Base-by-base conservation (phyloP, 2,113 vertebrate genomes). In the Blennius ocellaris region DNA sequence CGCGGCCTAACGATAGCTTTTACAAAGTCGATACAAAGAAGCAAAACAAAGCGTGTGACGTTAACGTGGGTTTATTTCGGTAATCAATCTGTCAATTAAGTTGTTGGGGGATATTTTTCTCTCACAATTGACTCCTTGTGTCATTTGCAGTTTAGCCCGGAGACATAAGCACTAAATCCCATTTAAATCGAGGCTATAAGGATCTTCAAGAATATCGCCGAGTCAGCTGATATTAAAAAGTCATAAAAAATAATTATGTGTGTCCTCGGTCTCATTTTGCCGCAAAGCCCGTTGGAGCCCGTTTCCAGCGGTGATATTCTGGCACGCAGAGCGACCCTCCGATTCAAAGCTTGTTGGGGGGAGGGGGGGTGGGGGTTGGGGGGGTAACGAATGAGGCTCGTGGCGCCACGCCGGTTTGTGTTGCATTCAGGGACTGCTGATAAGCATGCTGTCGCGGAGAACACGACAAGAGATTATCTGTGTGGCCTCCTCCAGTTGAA, bases 381-480 rank as follows among this genome's bases (percentile, higher is more conserved):
- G n/a, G n/a, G n/a, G n/a, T n/a, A 65, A 70, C 68, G 51, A 70
- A 79, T 41, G 74, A 69, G 65, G 52, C 53, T 47, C 73, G 72
- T 76, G 6, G 66, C 5, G 69, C 74, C 75, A 43, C 7, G 84
- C 68, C 14, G 56, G 53, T 62, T 56, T 76, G 47, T 48, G 63
- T 62, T 43, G 51, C 57, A 16, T 73, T 58, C 9, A 5, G 67
- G 37, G 77, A 1, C 58, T 5, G 47, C 86, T 91, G 90, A 92
- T 92, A 91, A 91, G 84, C 82, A 75, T 0, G 44, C 58, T 21
- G 68, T 71, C 66, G 36, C 48, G 81, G 77, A 6, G 65, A 86
- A 84, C 76, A 73, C 1, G 78, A 76, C 73, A 55, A 83, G 85
- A 69, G 80, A 82, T 90, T 91, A 90, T 87, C 88, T 40, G 84